These are phyloP conservation scores for Saimiri boliviensis DNA, from an alignment of 2,113 vertebrate species.

Conservation along the genomic window DNA sequence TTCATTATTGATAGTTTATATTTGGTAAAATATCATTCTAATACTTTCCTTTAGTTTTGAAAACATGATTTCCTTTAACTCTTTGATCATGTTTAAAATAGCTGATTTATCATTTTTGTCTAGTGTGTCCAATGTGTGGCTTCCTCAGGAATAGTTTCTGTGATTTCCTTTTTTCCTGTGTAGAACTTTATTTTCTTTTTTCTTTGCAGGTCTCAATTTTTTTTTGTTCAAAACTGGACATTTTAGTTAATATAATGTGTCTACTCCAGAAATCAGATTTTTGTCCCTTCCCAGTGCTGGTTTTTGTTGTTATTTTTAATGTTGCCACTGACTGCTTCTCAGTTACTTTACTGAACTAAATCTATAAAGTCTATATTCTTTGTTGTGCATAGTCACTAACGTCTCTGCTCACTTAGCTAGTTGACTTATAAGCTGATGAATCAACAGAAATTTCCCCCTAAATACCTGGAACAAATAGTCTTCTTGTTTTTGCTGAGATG, in stretches of 20 bases:
- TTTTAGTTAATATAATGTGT: constrained; percentile 13
- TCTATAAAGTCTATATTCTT: not conserved
- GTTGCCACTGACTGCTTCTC: not conserved
- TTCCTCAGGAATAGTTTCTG: not conserved
- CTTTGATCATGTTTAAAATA: constrained; percentile 4
- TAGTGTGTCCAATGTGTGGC: not conserved
- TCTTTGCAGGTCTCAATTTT: not conserved
- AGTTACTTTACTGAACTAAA: not conserved
- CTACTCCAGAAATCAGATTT: not conserved
- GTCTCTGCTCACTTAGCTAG: not conserved
- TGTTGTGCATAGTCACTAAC: not conserved
- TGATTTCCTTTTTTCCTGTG: not conserved
- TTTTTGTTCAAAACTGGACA: not conserved
- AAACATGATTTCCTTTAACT: not conserved
- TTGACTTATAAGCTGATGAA: not conserved
- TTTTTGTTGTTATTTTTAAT: not conserved
- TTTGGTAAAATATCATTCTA: not conserved
- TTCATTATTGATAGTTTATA: not conserved
- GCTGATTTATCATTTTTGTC: not conserved
- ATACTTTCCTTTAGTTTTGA: not conserved
- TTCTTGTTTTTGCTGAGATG: not conserved
- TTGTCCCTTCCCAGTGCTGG: not conserved
- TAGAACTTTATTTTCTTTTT: not conserved
- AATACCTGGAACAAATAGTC: not conserved
- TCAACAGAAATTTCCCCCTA: not conserved